These are phyloP conservation scores for Amniataba percoides DNA, from an alignment of 2,797 vertebrate species.

Conservation along the genomic window DNA sequence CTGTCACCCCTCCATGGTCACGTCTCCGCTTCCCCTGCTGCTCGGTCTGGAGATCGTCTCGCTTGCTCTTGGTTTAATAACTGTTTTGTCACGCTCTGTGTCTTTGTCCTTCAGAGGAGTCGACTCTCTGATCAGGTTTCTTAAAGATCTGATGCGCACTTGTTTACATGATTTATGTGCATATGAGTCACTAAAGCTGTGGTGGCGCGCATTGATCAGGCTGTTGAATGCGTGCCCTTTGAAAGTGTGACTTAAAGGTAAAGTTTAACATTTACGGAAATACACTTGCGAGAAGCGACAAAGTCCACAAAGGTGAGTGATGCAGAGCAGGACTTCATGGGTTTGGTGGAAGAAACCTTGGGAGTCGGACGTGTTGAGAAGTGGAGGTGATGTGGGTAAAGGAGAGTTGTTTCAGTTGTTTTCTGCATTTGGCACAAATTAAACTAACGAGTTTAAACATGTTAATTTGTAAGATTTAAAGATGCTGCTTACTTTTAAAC, in stretches of 20 bases:
- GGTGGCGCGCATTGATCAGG: slow-evolving; percentile 23
- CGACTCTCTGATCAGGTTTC: slow-evolving; percentile 68
- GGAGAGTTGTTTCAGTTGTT: too few species aligned
- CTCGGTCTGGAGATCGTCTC: slow-evolving; percentile 70
- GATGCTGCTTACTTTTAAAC: too few species aligned
- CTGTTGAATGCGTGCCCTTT: slow-evolving; percentile 5
- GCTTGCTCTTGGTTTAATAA: slow-evolving; percentile 74
- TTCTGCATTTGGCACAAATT: too few species aligned
- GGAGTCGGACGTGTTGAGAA: too few species aligned
- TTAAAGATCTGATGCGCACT: slow-evolving; percentile 63
- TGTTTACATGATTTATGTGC: slow-evolving; percentile 66
- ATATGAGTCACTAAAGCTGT: slow-evolving; percentile 30
- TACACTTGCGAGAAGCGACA: too few species aligned
- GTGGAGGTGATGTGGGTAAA: too few species aligned
- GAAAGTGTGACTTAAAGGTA: slow-evolving; percentile 1
- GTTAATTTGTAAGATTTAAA: too few species aligned
- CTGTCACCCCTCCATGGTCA: slow-evolving; percentile 77
- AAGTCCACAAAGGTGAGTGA: background rate
- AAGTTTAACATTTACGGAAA: background rate
- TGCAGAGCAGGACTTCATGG: too few species aligned
- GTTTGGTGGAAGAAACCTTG: too few species aligned
- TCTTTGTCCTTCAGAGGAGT: slow-evolving; percentile 80
- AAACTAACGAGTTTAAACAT: too few species aligned
- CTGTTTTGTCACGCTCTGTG: slow-evolving; percentile 74
- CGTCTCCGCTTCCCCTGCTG: slow-evolving; percentile 67